A percentile compares a stretch with the other conserved stretches of the same genome.
phyloP scores from a whole-genome alignment of 2,797 vertebrate species.

The Miichthys miiuy region DNA sequence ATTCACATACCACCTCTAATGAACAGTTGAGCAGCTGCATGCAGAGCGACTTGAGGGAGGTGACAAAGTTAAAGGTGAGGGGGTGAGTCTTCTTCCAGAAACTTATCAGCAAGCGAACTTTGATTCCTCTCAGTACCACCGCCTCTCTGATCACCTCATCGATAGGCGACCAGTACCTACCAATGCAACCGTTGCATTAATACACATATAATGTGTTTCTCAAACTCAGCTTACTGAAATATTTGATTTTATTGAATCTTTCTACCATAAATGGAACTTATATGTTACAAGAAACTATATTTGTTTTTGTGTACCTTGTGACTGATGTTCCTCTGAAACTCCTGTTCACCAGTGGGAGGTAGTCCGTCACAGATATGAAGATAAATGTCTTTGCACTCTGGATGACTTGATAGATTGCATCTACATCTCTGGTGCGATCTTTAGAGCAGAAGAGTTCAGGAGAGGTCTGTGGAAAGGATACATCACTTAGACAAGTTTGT shows the following conservation, averaged over 20 bases:
- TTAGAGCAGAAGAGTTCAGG: conserved; percentile 92
- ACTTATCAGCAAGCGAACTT: conserved; percentile 92
- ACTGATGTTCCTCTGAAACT: conserved; percentile 85
- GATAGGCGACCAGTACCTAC: conserved; percentile 92
- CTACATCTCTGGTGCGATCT: conserved; percentile 91
- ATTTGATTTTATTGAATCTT: not conserved
- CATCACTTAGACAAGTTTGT: conserved; percentile 7
- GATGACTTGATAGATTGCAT: conserved; percentile 92
- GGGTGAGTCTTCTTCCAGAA: conserved; percentile 93
- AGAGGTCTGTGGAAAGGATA: conserved; percentile 87
- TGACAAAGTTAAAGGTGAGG: conserved; percentile 93
- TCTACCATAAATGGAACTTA: not conserved
- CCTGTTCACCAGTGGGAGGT: conserved; percentile 89
- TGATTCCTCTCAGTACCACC: conserved; percentile 89
- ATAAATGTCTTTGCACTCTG: conserved; percentile 90
- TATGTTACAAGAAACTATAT: not conserved
- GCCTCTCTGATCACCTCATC: conserved; percentile 94
- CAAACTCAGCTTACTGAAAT: not conserved
- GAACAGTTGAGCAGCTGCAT: conserved; percentile 90
- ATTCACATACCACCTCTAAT: conserved; percentile 90
- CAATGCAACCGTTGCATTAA: not conserved
- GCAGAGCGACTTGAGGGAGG: conserved; percentile 93
- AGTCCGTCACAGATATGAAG: conserved; percentile 93
- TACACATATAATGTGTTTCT: not conserved
- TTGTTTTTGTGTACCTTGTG: conserved; percentile 65